phyloP scores from a whole-genome alignment of 1,140 invertebrate species.

The Phymorhynchus buccinoides region DNA sequence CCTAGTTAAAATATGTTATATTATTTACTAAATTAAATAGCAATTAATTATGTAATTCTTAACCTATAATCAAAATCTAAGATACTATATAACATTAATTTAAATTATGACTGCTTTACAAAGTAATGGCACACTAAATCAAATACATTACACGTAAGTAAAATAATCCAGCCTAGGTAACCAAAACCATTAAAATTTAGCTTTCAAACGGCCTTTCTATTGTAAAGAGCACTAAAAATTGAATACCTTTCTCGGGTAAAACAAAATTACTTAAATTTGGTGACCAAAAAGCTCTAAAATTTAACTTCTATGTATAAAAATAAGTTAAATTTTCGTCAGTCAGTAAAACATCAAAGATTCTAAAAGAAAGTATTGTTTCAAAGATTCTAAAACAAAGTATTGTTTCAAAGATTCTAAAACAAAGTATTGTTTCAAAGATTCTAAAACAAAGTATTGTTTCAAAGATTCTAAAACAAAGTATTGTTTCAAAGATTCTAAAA shows the following conservation, averaged over 20 bases:
- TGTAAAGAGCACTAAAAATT: neutral
- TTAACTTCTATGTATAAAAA: neutral
- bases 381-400: neutral
- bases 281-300: neutral
- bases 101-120: too few relatives aligned
- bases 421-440: neutral
- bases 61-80: too few relatives aligned
- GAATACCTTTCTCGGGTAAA: neutral
- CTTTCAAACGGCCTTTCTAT: too few relatives aligned
- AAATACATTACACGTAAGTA: too few relatives aligned
- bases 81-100: too few relatives aligned
- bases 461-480: neutral
- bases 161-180: too few relatives aligned
- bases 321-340: neutral
- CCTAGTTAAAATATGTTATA: neutral
- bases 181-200: too few relatives aligned
- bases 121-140: too few relatives aligned
- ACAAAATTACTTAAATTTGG: neutral
- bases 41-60: too few relatives aligned
- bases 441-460: neutral
- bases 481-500: neutral
- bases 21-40: too few relatives aligned
- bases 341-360: neutral
- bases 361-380: neutral
- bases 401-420: neutral